Evolutionary conservation across 2,888 invertebrate species (phyloP), one percentile per base, ranked within the genome.

Genomic region (Morpho deidamia): DNA sequence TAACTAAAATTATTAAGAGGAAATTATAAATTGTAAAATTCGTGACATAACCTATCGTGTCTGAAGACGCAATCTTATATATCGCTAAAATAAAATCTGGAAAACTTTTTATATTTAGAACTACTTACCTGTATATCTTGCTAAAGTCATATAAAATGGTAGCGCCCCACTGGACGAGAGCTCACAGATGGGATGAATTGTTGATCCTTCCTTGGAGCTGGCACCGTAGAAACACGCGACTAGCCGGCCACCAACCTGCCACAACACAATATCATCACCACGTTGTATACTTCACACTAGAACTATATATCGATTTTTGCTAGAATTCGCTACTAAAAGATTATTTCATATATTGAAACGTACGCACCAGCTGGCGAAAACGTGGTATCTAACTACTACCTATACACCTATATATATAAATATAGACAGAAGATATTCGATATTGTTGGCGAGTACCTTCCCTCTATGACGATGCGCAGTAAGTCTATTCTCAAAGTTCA

Each of bases 71-170:
- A 23, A 23, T 23, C 23, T 23, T 23, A 23, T 2, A 23, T 23
- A 23, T 23, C 23, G 3, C 34, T 9, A 33, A 48, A 48, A 34
- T 38, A 51, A 49, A 44, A 14, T 8, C n/a, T 33, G 37, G 14
- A 55, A 54, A 52, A 34, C 33, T 14, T 14, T 44, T 44, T 11
- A 32, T 37, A 38, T 14, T 14, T 38, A 8, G 10, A 32, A 32
- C 49, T 37, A 91, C 94, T 94, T 82, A 96, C 96, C 96, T 95
- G 92, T 94, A 92, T 92, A 94, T 94, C 94, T 95, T 95, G 94
- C 95, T 96, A 96, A 96, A 96, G 96, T 96, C 96, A 96, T 96
- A 96, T 96, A 96, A 96, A 95, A 95, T 92, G 93, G 93, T 95
- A 94, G 92, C 95, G 94, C 95, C 95, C 95, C 93, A 92, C 92